phyloP scores from a whole-genome alignment of 1,140 invertebrate genomes.

The Drosophila busckii region DNA sequence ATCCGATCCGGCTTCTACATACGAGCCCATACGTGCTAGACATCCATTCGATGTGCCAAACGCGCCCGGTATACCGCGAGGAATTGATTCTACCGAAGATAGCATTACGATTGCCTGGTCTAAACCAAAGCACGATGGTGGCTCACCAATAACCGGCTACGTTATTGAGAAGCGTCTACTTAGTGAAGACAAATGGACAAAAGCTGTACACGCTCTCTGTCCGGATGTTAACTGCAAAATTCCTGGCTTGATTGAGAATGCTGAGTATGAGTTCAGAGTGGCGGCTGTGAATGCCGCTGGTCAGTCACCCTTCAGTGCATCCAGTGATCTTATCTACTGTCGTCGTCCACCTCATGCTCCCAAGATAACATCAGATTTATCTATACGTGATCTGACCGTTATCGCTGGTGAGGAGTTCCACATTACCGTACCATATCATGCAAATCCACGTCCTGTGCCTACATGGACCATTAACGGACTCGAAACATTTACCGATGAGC shows the following conservation, averaged over 20 bases:
- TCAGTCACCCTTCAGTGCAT: conserved; percentile 93
- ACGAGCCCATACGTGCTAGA: conserved; percentile 93
- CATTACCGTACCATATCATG: conserved; percentile 94
- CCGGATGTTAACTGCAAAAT: conserved; percentile 90
- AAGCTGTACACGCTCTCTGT: conserved; percentile 90
- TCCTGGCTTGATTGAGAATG: conserved; percentile 93
- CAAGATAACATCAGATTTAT: conserved; percentile 95
- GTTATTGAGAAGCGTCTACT: conserved; percentile 94
- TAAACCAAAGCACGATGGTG: conserved; percentile 95
- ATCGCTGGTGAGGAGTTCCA: conserved; percentile 97
- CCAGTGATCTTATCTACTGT: conserved; percentile 94
- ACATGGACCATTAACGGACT: conserved; percentile 93
- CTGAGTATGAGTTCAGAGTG: conserved; percentile 98
- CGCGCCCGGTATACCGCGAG: conserved; percentile 91
- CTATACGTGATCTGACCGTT: conserved; percentile 95
- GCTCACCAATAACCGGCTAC: conserved; percentile 94
- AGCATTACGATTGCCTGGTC: conserved; percentile 96
- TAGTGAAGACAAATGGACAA: conserved; percentile 94
- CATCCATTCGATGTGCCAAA: conserved; percentile 97
- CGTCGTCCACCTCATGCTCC: conserved; percentile 91
- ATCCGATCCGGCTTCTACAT: conserved; percentile 93
- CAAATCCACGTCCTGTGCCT: conserved; percentile 92
- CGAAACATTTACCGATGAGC: conserved; percentile 88
- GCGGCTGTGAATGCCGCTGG: conserved; percentile 97
- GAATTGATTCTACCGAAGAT: conserved; percentile 93